Base-by-base conservation (phyloP, 2,888 invertebrate species). In the Acronicta psi region DNA sequence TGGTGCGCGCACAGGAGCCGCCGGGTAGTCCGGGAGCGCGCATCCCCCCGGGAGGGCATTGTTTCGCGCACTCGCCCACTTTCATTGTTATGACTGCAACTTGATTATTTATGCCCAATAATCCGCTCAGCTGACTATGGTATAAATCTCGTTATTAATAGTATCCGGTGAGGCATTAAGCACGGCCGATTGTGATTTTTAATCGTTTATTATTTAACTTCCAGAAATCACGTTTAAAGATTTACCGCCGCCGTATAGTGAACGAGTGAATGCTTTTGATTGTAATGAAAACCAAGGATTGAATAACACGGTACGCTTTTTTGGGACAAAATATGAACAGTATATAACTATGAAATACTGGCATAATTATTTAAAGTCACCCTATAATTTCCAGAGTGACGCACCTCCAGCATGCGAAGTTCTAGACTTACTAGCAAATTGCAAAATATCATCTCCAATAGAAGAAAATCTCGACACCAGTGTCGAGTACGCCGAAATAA, bases 241-340 rank as follows among this genome's bases (percentile, higher is more conserved):
- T 57, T 82, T 86, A 70, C 93, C 93, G 77, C 93, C 93, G 61
- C 92, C 93, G 36, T 92, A 93, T 77, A 83, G 84, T 77, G 91
- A 89, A 79, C 88, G 86, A 77, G 89, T 87, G 69, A 80, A 73
- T 59, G 75, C 67, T 62, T 81, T 80, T 71, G 70, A 71, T 63
- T 75, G 62, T 64, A 76, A 72, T 51, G 73, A 69, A 56, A 74
- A 60, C 46, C 78, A 69, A 66, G 79, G 67, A 69, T 70, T 80
- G 43, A 74, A 73, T 69, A 78, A 83, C 68, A 79, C 82, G 84
- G 87, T 87, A 82, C 64, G 74, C 63, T 55, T 40, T 59, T 72
- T 69, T 68, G 67, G 64, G 60, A 74, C 23, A 60, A 46, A 51
- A 65, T 58, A 41, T 59, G 56, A 68, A 44, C 44, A 50, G 47